Percentiles rank a stretch among this genome's conserved stretches.
Evolutionary conservation across 2,797 vertebrate species (phyloP).

Genomic region (Sebastes vulpes): DNA sequence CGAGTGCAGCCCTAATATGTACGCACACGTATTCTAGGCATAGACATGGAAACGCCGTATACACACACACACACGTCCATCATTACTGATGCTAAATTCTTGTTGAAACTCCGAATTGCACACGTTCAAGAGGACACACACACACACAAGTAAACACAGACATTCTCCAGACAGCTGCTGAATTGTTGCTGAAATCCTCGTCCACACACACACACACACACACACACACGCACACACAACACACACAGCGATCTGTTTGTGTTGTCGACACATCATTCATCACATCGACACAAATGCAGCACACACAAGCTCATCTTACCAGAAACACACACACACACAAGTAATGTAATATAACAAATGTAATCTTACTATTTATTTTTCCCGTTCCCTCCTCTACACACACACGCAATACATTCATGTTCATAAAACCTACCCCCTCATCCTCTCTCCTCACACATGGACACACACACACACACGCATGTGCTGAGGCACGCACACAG

Average conservation of each 20-base stretch:
- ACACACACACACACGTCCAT: background rate
- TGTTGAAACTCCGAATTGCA: slow-evolving; percentile 2
- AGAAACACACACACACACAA: background rate
- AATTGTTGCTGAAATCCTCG: slow-evolving; percentile 8
- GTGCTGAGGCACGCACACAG: slow-evolving; percentile 33
- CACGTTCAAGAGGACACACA: background rate
- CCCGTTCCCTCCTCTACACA: background rate
- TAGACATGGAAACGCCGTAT: background rate
- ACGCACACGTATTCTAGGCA: background rate
- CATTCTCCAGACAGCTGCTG: slow-evolving; percentile 20
- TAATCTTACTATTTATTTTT: background rate
- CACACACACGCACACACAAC: background rate
- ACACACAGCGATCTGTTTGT: slow-evolving; percentile 20
- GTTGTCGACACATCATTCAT: slow-evolving; percentile 33
- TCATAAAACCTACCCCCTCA: background rate
- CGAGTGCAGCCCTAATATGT: no score
- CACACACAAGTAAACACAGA: slow-evolving; percentile 22
- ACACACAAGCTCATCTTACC: background rate
- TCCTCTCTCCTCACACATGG: background rate
- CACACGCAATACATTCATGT: background rate
- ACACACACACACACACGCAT: slow-evolving; percentile 13
- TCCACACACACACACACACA: background rate
- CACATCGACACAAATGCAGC: slow-evolving; percentile 9
- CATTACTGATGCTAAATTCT: background rate
- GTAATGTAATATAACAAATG: slow-evolving; percentile 4